Conservation (phyloP, 2,797 vertebrate species). For the Acanthurus leucopareius region DNA sequence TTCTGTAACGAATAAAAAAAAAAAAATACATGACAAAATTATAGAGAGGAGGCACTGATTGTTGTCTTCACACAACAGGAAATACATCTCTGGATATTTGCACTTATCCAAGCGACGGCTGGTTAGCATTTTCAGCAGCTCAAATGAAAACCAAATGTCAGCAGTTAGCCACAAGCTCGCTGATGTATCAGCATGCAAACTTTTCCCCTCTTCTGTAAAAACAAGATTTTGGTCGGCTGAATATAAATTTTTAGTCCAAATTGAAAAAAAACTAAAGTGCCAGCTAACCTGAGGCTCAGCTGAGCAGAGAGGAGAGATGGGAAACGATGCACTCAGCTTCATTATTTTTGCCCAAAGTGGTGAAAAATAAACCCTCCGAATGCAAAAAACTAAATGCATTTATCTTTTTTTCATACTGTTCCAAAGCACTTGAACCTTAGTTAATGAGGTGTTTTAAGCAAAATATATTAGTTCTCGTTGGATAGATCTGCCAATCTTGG, state of each 20-base stretch:
- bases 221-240: constrained; percentile 28
- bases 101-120: constrained; percentile 34
- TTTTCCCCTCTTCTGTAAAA: constrained; percentile 2
- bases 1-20: constrained; percentile 12
- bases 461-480: not conserved
- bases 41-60: constrained; percentile 18
- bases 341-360: not conserved
- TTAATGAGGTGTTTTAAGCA: not conserved
- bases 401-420: constrained; percentile 11
- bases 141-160: constrained; percentile 58
- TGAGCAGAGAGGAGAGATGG: not conserved
- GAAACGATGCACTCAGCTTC: constrained; percentile 5
- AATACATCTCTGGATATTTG: constrained; percentile 37
- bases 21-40: constrained; percentile 7
- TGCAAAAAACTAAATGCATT: not conserved
- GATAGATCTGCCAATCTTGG: too few species aligned
- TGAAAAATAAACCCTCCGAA: not conserved
- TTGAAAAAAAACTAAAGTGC: not conserved
- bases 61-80: constrained; percentile 32
- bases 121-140: constrained; percentile 50
- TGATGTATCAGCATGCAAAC: constrained; percentile 28
- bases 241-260: constrained; percentile 6
- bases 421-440: not conserved
- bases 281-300: not conserved
- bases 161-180: constrained; percentile 37